Conservation (phyloP, 35 echinoderm and acorn worm species). For the Anneissia japonica region DNA sequence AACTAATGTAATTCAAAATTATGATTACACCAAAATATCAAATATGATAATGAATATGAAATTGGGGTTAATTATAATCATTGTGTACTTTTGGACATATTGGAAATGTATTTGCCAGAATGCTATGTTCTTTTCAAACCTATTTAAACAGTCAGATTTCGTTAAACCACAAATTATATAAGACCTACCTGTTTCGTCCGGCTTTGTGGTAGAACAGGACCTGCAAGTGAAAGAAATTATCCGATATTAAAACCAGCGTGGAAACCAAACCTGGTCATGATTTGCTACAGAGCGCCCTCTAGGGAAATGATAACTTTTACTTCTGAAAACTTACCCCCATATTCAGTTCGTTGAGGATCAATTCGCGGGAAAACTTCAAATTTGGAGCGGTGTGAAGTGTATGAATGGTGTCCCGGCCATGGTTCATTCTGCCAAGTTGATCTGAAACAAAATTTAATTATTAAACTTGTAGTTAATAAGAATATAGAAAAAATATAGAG, state of each 20-base stretch:
- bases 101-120: too few species aligned
- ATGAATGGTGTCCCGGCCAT: slow-evolving; percentile 73
- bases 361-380: slow-evolving; percentile 74
- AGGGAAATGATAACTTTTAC: background rate
- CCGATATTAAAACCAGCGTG: background rate
- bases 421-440: slow-evolving; percentile 42
- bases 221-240: background rate
- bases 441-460: background rate
- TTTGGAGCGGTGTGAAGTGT: slow-evolving; percentile 65
- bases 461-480: too few species aligned
- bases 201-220: slow-evolving; percentile 3
- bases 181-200: slow-evolving; percentile 6
- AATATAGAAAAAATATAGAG: too few species aligned
- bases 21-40: too few species aligned
- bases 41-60: too few species aligned
- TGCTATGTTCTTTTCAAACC: too few species aligned
- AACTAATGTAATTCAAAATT: too few species aligned
- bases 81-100: too few species aligned
- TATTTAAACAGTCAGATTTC: too few species aligned
- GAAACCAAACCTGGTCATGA: too few species aligned
- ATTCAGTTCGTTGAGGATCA: slow-evolving; percentile 9
- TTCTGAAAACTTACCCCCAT: slow-evolving; percentile 32
- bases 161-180: too few species aligned
- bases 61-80: too few species aligned
- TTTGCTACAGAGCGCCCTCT: background rate